phyloP scores from a whole-genome alignment of 1,140 invertebrate species.

The Parapsyche elsis region DNA sequence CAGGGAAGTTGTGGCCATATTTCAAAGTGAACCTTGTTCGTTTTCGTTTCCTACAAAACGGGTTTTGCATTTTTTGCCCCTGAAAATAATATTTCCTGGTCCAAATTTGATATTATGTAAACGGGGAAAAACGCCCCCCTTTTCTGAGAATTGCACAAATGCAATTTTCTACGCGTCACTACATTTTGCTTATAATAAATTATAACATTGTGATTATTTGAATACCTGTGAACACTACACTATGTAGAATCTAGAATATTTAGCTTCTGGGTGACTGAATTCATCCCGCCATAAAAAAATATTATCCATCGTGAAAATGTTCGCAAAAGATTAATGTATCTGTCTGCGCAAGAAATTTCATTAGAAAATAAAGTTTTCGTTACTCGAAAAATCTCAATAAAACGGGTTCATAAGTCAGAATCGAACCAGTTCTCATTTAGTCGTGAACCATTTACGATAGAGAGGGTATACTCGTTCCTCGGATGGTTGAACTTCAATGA shows the following conservation, averaged over 20 bases:
- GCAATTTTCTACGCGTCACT: not conserved
- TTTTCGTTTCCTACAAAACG: conserved; percentile 50
- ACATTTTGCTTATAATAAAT: not conserved
- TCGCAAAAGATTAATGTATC: too few species aligned
- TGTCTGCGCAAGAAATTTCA: too few species aligned
- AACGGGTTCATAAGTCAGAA: conserved; percentile 16
- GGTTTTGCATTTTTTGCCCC: conserved; percentile 38
- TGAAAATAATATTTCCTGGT: conserved; percentile 54
- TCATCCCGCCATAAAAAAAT: too few species aligned
- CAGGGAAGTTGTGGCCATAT: conserved; percentile 42
- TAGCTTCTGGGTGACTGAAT: too few species aligned
- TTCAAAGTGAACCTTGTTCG: conserved; percentile 37
- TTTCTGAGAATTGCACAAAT: conserved; percentile 5
- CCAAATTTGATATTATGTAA: conserved; percentile 39
- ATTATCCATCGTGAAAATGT: too few species aligned
- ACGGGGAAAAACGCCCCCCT: not conserved
- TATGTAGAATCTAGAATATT: not conserved
- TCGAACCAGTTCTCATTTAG: not conserved
- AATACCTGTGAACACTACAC: not conserved
- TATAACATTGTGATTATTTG: not conserved
- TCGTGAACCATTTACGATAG: not conserved
- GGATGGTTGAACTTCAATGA: conserved; percentile 37
- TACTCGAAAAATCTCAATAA: too few species aligned
- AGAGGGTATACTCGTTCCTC: not conserved
- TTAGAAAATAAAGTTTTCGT: too few species aligned